Percentiles rank a stretch among this genome's conserved stretches.
Evolutionary conservation across 2,888 invertebrate genomes (phyloP).

Genomic region (Cyrtodaria siliqua): DNA sequence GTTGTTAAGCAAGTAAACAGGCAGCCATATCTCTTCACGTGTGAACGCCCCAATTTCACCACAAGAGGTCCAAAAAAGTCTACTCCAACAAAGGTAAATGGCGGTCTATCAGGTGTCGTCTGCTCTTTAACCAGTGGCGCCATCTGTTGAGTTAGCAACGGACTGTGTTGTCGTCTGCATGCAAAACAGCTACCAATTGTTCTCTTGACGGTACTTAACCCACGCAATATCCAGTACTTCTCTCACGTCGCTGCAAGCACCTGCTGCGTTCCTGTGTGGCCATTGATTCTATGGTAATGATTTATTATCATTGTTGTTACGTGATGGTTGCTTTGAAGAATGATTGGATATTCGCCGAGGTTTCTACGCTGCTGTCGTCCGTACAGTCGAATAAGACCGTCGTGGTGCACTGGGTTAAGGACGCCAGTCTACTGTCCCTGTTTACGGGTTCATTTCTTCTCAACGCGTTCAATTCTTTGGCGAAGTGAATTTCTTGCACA

Average conservation of each 20-base stretch:
- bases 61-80: slow-evolving; percentile 66
- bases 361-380: no score
- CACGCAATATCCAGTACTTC: slow-evolving; percentile 63
- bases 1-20: slow-evolving; percentile 56
- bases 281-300: slow-evolving; percentile 43
- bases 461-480: not conserved
- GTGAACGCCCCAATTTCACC: slow-evolving; percentile 45
- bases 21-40: slow-evolving; percentile 57
- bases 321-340: slow-evolving; percentile 59
- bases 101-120: no score
- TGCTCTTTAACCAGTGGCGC: slow-evolving; percentile 65
- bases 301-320: slow-evolving; percentile 52
- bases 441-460: not conserved
- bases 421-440: slow-evolving; percentile 1
- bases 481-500: slow-evolving; percentile 1
- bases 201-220: slow-evolving; percentile 44
- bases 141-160: slow-evolving; percentile 45
- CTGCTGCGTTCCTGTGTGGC: slow-evolving; percentile 64
- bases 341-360: no score
- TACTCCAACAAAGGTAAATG: slow-evolving; percentile 51
- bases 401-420: no score
- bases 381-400: no score
- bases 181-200: slow-evolving; percentile 48
- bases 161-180: slow-evolving; percentile 34
- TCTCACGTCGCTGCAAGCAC: no score